Conservation (phyloP, 2,113 vertebrate genomes). For the Galbula dea region DNA sequence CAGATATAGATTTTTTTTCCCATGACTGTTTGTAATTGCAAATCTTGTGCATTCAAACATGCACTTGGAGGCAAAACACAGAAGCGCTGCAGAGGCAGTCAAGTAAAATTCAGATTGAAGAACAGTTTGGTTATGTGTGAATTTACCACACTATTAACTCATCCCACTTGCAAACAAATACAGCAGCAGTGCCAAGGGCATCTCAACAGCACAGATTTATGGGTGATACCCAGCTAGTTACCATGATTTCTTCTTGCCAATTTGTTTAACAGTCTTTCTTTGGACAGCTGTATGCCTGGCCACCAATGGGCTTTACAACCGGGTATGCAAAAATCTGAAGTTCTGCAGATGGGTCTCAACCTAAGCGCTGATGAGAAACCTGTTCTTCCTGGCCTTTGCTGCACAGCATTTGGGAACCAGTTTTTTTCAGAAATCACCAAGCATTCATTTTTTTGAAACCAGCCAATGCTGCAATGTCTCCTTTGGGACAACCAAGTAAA, state of each 20-base stretch:
- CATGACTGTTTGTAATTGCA: not conserved
- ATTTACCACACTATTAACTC: not conserved
- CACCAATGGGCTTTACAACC: not conserved
- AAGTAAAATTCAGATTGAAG: not conserved
- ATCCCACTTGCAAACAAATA: slow-evolving; percentile 2
- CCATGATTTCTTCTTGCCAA: not conserved
- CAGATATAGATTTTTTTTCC: not conserved
- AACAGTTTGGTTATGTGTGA: not conserved
- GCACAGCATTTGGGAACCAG: not conserved
- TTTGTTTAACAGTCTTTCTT: not conserved
- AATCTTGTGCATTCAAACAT: not conserved
- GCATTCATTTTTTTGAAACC: not conserved
- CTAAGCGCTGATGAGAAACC: not conserved
- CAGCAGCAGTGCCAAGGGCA: not conserved
- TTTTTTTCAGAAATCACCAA: not conserved
- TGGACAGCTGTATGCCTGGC: not conserved
- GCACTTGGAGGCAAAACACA: not conserved
- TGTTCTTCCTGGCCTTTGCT: not conserved
- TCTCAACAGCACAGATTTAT: not conserved
- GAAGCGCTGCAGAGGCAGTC: not conserved
- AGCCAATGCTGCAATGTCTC: not conserved
- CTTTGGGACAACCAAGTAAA: not conserved
- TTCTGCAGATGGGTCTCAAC: not conserved
- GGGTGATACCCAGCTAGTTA: not conserved
- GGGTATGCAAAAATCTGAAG: not conserved